A percentile compares a stretch with the other conserved stretches of the same genome.
Conservation (phyloP, 37 sponge, comb jelly and placozoan species). For the Crambe crambe region DNA sequence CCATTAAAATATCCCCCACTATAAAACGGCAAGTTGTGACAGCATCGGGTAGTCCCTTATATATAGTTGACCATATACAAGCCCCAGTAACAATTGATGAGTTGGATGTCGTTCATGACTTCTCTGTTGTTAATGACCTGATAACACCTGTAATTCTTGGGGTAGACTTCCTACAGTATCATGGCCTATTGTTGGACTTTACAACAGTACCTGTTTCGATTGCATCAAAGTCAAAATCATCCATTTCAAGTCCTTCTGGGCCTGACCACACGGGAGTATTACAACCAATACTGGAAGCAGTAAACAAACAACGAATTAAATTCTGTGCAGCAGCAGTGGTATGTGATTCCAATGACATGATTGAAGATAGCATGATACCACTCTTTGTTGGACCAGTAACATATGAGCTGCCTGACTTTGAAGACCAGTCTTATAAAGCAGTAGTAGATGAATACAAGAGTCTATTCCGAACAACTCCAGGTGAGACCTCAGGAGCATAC, state of each 20-base stretch:
- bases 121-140: constrained; percentile 54
- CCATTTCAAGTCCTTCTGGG: too few relatives aligned
- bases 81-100: constrained; percentile 29
- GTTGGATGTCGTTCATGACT: constrained; percentile 23
- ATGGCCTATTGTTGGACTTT: constrained; percentile 55
- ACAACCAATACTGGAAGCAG: too few relatives aligned
- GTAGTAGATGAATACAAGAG: constrained; percentile 7
- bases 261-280: too few relatives aligned
- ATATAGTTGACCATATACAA: constrained; percentile 27
- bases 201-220: constrained; percentile 9
- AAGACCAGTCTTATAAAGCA: neutral
- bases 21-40: constrained; percentile 35
- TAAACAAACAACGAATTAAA: too few relatives aligned
- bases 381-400: constrained; percentile 10
- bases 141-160: constrained; percentile 54
- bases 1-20: neutral
- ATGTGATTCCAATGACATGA: neutral
- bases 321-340: neutral
- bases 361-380: constrained; percentile 52
- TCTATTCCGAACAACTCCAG: constrained; percentile 32
- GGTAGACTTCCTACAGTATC: constrained; percentile 52
- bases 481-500: constrained; percentile 15
- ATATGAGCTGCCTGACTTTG: constrained; percentile 30
- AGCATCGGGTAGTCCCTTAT: constrained; percentile 39
- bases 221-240: too few relatives aligned